A percentile compares a stretch with the other conserved stretches of the same genome.
phyloP scores from a whole-genome alignment of 2,797 vertebrate species.

The Eptatretus atami region DNA sequence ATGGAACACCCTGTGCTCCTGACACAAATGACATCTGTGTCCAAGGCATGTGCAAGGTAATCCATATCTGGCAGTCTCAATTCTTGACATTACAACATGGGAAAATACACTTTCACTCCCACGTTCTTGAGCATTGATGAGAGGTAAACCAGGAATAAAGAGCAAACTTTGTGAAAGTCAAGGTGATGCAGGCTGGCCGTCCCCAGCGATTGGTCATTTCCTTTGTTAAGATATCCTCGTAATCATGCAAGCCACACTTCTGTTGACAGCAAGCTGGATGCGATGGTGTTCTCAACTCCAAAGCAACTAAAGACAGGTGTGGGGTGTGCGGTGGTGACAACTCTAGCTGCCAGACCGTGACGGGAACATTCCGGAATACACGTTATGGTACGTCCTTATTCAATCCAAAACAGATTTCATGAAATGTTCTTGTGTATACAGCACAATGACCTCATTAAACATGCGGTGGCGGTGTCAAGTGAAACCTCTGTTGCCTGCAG shows the following conservation, averaged over 20 bases:
- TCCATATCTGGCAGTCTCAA: not conserved
- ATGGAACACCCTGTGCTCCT: conserved; percentile 60
- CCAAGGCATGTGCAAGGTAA: conserved; percentile 87
- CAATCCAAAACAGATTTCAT: not conserved
- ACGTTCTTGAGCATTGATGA: too few species aligned
- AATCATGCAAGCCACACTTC: not conserved
- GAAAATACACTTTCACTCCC: too few species aligned
- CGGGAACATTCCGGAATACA: conserved; percentile 59
- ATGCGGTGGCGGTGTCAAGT: not conserved
- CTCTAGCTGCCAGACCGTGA: conserved; percentile 53
- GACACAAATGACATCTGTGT: conserved; percentile 83
- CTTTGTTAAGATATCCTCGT: too few species aligned
- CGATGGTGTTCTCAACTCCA: conserved; percentile 74
- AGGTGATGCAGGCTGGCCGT: too few species aligned
- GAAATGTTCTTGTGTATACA: too few species aligned
- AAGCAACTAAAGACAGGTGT: conserved; percentile 63
- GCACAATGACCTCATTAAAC: too few species aligned
- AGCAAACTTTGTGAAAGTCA: too few species aligned
- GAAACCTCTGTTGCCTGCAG: conserved; percentile 16
- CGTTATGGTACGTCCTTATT: conserved; percentile 35
- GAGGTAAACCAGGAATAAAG: too few species aligned
- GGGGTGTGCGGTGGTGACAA: conserved; percentile 82
- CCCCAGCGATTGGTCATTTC: too few species aligned
- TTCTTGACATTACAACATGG: too few species aligned
- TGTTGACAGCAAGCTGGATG: conserved; percentile 67